Evolutionary conservation across 2,113 vertebrate genomes (phyloP).

Genomic region (Engystomops pustulosus): DNA sequence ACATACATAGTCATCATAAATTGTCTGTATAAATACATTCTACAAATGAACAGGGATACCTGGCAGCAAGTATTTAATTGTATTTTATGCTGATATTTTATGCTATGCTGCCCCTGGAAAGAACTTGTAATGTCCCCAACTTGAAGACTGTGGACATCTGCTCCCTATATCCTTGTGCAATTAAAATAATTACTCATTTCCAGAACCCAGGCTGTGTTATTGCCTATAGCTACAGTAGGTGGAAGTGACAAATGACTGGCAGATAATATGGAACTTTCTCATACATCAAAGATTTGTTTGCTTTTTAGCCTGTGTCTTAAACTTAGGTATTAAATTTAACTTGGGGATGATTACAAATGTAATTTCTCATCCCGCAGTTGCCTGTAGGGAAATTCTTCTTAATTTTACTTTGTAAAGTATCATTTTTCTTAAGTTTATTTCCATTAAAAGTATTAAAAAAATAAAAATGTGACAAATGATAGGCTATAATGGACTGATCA

Average conservation of each 20-base stretch:
- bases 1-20: not conserved
- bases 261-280: slow-evolving; percentile 50
- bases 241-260: slow-evolving; percentile 18
- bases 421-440: not conserved
- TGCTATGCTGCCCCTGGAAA: slow-evolving; percentile 8
- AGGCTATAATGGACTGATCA: no score
- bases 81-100: slow-evolving; percentile 6
- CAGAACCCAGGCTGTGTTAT: not conserved
- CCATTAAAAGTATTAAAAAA: not conserved
- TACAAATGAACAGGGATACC: not conserved
- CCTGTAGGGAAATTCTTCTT: not conserved
- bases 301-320: not conserved
- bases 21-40: slow-evolving; percentile 12
- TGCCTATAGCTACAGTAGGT: slow-evolving; percentile 35
- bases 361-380: not conserved
- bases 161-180: slow-evolving; percentile 14
- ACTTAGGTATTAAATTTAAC: not conserved
- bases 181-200: slow-evolving; percentile 41
- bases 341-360: not conserved
- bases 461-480: no score
- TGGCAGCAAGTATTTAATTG: slow-evolving; percentile 12
- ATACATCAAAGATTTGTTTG: slow-evolving; percentile 27
- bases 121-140: not conserved
- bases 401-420: not conserved
- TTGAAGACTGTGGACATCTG: not conserved